Evolutionary conservation across 2,113 vertebrate genomes (phyloP), one percentile per base, ranked within the genome.

Genomic region (Pitta sordida): DNA sequence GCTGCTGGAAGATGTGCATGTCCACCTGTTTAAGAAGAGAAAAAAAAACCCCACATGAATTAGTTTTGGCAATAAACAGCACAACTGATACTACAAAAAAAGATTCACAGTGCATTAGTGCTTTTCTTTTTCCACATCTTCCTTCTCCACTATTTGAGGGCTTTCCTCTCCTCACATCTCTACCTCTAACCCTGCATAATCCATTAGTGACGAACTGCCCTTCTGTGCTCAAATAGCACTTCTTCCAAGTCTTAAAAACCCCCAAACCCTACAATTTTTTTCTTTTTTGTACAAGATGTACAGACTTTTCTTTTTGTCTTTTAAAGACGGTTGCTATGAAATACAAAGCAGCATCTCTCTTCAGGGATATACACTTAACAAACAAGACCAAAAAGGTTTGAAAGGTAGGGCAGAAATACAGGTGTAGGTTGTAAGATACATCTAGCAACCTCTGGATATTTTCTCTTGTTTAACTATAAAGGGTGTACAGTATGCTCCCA

Each of bases 1-100:
- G 97, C 99, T 99, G 97, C 99, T 98, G n/a, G 98, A 98, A 24
- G 98, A 98, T 0, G 98, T 97, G 86, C 98, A 98, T 0, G 98
- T 98, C 98, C 98, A 98, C 52, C 98, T 98, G 91, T 80, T 85
- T 80, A 68, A 96, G 60, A 74, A 5, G 6, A 93, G 27, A 91
- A 62, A 79, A 87, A 64, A 53, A 32, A 8, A 0, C 0, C 7
- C 3, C 30, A 78, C 55, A 20, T 44, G 30, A 63, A 79, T 94
- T 34, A 94, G 44, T 56, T 78, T n/a, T 71, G 37, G 58, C 62
- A 65, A 79, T 39, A 69, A 76, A 69, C 19, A 79, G 22, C 9
- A 59, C 12, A 53, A 70, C 5, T 49, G 37, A 56, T 39, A 43
- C 24, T 51, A 21, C 44, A 77, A 85, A 85, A 26, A 75, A 77